phyloP scores from a whole-genome alignment of 2,113 vertebrate genomes.

The Bos indicus region DNA sequence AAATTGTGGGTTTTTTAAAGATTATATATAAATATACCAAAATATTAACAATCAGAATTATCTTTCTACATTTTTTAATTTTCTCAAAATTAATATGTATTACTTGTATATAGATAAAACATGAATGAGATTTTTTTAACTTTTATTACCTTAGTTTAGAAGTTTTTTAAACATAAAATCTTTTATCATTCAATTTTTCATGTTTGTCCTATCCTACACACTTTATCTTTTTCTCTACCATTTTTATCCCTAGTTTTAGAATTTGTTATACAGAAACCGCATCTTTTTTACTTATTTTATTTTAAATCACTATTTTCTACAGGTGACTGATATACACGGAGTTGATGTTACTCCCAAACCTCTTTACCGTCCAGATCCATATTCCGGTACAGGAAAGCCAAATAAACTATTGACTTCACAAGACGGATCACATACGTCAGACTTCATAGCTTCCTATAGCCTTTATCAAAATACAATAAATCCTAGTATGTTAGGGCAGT shows the following conservation, averaged over 20 bases:
- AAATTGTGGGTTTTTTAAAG: neutral
- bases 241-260: neutral
- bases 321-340: slow-evolving; percentile 88
- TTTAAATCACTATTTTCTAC: slow-evolving; percentile 51
- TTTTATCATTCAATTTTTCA: neutral
- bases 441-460: slow-evolving; percentile 68
- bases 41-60: neutral
- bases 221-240: neutral
- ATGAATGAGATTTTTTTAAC: neutral
- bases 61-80: neutral
- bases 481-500: slow-evolving; percentile 78
- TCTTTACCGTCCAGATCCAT: slow-evolving; percentile 80
- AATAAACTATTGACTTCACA: slow-evolving; percentile 78
- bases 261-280: neutral
- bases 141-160: neutral
- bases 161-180: neutral
- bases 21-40: neutral
- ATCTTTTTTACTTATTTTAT: neutral
- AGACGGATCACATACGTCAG: slow-evolving; percentile 72
- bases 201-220: neutral
- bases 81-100: neutral
- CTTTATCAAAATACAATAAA: slow-evolving; percentile 70
- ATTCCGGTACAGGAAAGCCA: slow-evolving; percentile 59
- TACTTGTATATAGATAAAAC: neutral
- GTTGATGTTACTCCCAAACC: slow-evolving; percentile 90